Conservation (phyloP, 2,888 invertebrate species). For the Apeira syringaria region DNA sequence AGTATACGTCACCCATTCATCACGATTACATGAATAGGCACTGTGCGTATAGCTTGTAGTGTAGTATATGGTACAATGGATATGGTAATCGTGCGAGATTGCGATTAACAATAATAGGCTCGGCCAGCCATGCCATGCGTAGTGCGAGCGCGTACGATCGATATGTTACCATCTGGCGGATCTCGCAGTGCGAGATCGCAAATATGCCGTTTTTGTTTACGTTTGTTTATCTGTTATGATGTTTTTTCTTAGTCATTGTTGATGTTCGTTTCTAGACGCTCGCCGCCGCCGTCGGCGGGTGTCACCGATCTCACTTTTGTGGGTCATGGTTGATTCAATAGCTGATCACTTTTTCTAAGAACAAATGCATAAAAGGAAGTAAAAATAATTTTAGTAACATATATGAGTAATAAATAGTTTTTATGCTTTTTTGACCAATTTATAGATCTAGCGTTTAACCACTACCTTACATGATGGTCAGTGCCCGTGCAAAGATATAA, state of each 20-base stretch:
- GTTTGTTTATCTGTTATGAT: background rate
- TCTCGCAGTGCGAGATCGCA: constrained; percentile 9
- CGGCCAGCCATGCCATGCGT: constrained; percentile 45
- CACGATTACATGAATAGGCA: constrained; percentile 32
- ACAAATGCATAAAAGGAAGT: too few species aligned
- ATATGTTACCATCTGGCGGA: constrained; percentile 66
- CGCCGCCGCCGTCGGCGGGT: too few species aligned
- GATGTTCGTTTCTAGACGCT: too few species aligned
- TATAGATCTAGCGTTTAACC: too few species aligned
- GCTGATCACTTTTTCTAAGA: too few species aligned
- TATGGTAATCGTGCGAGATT: constrained; percentile 77
- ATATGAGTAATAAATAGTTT: too few species aligned
- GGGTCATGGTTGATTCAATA: too few species aligned
- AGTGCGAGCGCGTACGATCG: constrained; percentile 53
- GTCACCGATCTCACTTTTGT: too few species aligned
- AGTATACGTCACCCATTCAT: constrained; percentile 58
- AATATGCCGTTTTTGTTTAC: constrained; percentile 10
- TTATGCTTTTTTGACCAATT: too few species aligned
- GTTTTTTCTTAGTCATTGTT: background rate
- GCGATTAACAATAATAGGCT: constrained; percentile 68
- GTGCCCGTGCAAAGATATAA: too few species aligned
- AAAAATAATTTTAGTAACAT: too few species aligned
- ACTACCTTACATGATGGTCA: too few species aligned
- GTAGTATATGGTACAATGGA: constrained; percentile 56
- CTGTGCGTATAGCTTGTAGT: constrained; percentile 51